phyloP scores from a whole-genome alignment of 2,113 vertebrate genomes.

The Callospermophilus lateralis region DNA sequence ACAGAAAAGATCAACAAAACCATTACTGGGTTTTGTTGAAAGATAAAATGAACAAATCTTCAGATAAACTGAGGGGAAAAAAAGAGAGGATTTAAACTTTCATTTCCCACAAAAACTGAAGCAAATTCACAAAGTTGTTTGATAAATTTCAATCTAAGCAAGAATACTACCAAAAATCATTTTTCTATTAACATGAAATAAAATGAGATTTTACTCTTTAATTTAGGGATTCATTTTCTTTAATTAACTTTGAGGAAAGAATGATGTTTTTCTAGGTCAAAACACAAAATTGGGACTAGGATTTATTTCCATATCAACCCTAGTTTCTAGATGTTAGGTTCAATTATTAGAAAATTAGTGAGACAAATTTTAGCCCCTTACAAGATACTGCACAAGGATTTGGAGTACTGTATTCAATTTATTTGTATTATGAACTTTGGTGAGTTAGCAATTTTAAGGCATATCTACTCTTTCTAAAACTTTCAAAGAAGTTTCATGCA shows the following conservation, averaged over 20 bases:
- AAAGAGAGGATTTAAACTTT: neutral
- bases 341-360: neutral
- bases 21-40: neutral
- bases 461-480: neutral
- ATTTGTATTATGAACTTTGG: neutral
- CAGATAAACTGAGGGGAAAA: neutral
- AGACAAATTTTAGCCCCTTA: neutral
- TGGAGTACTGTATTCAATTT: neutral
- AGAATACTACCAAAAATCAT: neutral
- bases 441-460: slow-evolving; percentile 17
- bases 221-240: neutral
- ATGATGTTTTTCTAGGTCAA: neutral
- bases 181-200: neutral
- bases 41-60: neutral
- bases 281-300: neutral
- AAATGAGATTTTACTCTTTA: slow-evolving; percentile 34
- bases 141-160: slow-evolving; percentile 44
- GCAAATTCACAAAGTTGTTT: neutral
- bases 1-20: neutral
- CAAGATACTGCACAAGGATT: neutral
- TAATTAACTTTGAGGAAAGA: neutral
- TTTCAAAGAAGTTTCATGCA: neutral
- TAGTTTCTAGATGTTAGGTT: neutral
- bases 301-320: neutral
- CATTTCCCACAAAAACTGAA: neutral